Conservation (phyloP, 1,140 invertebrate species). For the Drosophila littoralis region DNA sequence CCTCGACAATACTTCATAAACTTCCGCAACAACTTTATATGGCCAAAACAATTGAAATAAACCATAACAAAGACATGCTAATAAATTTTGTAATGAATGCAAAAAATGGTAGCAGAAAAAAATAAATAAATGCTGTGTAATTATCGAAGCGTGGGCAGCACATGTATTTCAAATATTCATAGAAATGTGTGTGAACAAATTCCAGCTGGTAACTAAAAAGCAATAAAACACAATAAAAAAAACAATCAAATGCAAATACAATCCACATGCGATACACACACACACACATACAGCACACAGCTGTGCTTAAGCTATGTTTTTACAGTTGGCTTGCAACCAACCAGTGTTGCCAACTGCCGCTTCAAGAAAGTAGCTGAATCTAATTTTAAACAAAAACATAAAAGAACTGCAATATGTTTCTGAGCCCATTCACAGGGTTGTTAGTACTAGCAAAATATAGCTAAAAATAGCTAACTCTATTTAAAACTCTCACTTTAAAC, state of each 20-base stretch:
- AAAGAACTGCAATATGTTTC: too few relatives aligned
- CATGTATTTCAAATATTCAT: constrained; percentile 42
- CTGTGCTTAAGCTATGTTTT: constrained; percentile 57
- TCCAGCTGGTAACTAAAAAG: constrained; percentile 42
- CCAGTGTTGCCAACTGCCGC: too few relatives aligned
- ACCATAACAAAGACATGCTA: constrained; percentile 43
- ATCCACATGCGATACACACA: constrained; percentile 38
- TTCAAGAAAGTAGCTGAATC: too few relatives aligned
- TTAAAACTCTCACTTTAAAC: constrained; percentile 20
- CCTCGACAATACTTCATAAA: constrained; percentile 43
- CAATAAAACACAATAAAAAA: constrained; percentile 28
- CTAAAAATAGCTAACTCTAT: too few relatives aligned
- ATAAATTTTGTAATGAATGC: constrained; percentile 61
- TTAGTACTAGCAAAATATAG: too few relatives aligned
- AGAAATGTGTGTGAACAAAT: constrained; percentile 57
- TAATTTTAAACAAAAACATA: too few relatives aligned
- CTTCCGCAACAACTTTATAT: constrained; percentile 60
- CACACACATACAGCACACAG: constrained; percentile 27
- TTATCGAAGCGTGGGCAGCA: constrained; percentile 58
- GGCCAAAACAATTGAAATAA: constrained; percentile 55
- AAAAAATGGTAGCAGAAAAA: constrained; percentile 12
- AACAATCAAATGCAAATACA: constrained; percentile 15
- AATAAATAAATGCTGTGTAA: constrained; percentile 58
- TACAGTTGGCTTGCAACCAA: constrained; percentile 55
- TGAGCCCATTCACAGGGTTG: too few relatives aligned